phyloP scores from a whole-genome alignment of 2,888 invertebrate genomes.

The Napeogenes sylphis region DNA sequence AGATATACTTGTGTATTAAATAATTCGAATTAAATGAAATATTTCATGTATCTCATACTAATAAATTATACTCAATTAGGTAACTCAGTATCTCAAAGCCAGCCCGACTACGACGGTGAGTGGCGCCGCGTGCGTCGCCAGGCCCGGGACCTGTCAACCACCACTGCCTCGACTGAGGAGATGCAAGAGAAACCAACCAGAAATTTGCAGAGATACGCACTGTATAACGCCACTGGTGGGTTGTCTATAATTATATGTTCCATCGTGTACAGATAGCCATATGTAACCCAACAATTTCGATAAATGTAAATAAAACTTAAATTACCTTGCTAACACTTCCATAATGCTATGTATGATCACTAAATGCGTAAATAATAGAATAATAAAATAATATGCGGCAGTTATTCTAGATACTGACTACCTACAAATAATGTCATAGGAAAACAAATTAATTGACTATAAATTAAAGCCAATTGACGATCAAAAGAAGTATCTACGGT shows the following conservation, averaged over 20 bases:
- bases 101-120: slow-evolving; percentile 51
- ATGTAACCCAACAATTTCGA: no score
- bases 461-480: no score
- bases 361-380: no score
- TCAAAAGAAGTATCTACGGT: no score
- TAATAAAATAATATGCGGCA: no score
- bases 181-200: slow-evolving; percentile 48
- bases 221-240: slow-evolving; percentile 75
- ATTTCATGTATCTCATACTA: neutral
- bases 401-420: no score
- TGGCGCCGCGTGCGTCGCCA: slow-evolving; percentile 53
- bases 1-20: neutral
- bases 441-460: no score
- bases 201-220: slow-evolving; percentile 60
- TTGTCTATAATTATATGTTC: neutral
- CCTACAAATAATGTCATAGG: no score
- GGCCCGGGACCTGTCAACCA: slow-evolving; percentile 40
- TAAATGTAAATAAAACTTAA: no score
- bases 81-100: slow-evolving; percentile 63
- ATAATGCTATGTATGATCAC: no score
- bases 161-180: slow-evolving; percentile 41
- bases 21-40: neutral
- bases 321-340: no score
- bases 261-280: no score
- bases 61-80: slow-evolving; percentile 41